A percentile compares a stretch with the other conserved stretches of the same genome.
phyloP scores from a whole-genome alignment of 2,797 vertebrate species.

The Glyptemys insculpta region DNA sequence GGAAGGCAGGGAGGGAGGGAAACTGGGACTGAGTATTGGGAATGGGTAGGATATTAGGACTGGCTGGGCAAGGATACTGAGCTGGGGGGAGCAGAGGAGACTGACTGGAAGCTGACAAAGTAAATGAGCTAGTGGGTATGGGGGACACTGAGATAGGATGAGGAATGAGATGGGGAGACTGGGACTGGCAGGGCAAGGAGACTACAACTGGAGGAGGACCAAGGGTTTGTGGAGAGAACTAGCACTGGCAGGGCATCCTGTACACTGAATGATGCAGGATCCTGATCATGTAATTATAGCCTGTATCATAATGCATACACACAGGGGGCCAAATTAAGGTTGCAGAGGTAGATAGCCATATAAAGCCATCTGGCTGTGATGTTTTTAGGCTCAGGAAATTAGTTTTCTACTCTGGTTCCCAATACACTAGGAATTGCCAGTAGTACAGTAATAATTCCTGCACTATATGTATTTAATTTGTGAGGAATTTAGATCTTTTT shows the following conservation, averaged over 20 bases:
- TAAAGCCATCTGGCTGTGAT: background rate
- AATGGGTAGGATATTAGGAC: too few relatives aligned
- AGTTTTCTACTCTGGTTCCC: background rate
- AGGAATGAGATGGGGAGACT: background rate
- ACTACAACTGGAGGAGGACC: background rate
- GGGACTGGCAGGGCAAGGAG: background rate
- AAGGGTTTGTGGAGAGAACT: background rate
- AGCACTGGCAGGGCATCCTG: background rate
- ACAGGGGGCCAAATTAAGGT: background rate
- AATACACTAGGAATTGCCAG: background rate
- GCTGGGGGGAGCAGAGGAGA: background rate
- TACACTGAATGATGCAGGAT: background rate
- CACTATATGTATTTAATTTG: background rate
- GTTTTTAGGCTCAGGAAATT: background rate
- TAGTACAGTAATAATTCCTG: background rate
- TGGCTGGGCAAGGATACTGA: too few relatives aligned
- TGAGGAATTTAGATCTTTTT: background rate
- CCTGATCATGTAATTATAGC: background rate
- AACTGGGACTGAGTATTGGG: background rate
- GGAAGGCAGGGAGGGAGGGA: too few relatives aligned
- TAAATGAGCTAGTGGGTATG: background rate
- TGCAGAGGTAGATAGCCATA: background rate
- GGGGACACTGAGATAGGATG: background rate
- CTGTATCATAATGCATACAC: background rate
- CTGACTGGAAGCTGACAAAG: background rate